Conservation (phyloP, 2,113 vertebrate species). For the Ellobius talpinus region DNA sequence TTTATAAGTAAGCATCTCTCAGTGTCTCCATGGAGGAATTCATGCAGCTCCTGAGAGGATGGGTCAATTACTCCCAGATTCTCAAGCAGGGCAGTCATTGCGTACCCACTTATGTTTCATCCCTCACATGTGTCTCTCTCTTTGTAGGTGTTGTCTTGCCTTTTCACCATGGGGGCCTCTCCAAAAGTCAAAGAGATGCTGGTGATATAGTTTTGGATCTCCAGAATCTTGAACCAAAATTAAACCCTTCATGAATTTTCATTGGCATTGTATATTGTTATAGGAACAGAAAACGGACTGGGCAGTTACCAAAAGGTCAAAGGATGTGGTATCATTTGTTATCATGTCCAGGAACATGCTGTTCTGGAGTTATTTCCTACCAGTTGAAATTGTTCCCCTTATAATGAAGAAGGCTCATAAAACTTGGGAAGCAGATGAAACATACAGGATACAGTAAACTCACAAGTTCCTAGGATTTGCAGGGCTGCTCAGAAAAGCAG, state of each 20-base stretch:
- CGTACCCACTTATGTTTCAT: not conserved
- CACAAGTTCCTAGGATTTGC: too few relatives aligned
- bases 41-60: not conserved
- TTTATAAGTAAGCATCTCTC: not conserved
- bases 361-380: not conserved
- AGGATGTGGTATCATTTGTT: not conserved
- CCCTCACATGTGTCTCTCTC: not conserved
- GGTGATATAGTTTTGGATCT: not conserved
- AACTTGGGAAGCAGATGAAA: not conserved
- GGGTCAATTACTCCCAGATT: not conserved
- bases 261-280: not conserved
- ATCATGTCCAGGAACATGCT: not conserved
- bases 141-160: too few relatives aligned
- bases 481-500: not conserved
- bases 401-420: not conserved
- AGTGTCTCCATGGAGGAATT: not conserved
- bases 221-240: not conserved
- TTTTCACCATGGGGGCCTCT: not conserved
- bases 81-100: not conserved
- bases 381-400: not conserved
- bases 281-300: not conserved
- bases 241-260: not conserved
- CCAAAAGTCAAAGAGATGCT: not conserved
- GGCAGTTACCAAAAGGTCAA: not conserved
- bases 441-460: not conserved